Evolutionary conservation across 35 echinoderm and acorn worm species (phyloP).

Genomic region (Stichopus chloronotus): DNA sequence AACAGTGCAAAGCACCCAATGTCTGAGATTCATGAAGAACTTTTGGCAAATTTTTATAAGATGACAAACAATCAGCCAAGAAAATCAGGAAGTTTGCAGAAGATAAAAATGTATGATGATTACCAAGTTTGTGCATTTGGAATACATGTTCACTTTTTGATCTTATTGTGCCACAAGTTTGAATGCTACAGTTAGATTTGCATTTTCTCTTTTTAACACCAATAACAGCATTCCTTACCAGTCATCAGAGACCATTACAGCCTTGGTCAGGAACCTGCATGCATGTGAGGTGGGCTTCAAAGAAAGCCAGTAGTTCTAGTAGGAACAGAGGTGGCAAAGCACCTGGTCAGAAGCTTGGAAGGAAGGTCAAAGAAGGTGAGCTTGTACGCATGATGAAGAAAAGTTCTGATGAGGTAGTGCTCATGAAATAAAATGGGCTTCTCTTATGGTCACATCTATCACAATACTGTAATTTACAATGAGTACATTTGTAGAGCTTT

Average conservation of each 20-base stretch:
- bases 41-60: too few species aligned
- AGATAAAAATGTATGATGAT: too few species aligned
- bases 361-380: conserved; percentile 31
- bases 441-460: not conserved
- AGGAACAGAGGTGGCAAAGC: conserved; percentile 65
- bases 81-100: too few species aligned
- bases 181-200: not conserved
- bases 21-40: too few species aligned
- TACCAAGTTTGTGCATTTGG: too few species aligned
- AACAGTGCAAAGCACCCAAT: too few species aligned
- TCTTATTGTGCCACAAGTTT: not conserved
- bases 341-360: conserved; percentile 54
- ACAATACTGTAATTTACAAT: not conserved
- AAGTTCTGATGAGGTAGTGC: not conserved
- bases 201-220: not conserved
- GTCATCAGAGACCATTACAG: not conserved
- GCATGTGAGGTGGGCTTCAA: conserved; percentile 56
- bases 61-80: too few species aligned
- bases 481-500: not conserved
- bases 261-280: conserved; percentile 7
- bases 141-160: not conserved
- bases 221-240: not conserved
- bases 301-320: conserved; percentile 54
- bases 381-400: not conserved
- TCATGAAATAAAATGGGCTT: not conserved